These are phyloP conservation scores for Synchiropus splendidus DNA, from an alignment of 2,113 vertebrate species.

Conservation along the genomic window DNA sequence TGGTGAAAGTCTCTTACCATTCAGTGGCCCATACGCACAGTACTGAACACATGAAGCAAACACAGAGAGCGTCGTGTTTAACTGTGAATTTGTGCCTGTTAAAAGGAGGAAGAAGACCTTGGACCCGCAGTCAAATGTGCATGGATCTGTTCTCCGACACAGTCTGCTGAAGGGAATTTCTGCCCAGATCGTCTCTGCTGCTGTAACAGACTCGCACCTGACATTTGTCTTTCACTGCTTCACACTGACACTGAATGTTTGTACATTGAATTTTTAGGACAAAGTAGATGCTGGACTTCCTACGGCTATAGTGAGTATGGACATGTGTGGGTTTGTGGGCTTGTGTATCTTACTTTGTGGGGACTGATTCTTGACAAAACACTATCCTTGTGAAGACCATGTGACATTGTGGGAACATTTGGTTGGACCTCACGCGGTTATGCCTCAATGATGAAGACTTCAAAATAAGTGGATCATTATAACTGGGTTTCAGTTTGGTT, in stretches of 20 bases:
- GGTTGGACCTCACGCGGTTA: too few species aligned
- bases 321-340: background rate
- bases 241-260: background rate
- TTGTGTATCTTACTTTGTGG: background rate
- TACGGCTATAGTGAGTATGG: slow-evolving; percentile 88
- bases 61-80: too few species aligned
- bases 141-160: slow-evolving; percentile 85
- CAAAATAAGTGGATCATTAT: too few species aligned
- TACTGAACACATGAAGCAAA: too few species aligned
- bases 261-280: slow-evolving; percentile 69
- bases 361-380: too few species aligned
- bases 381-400: too few species aligned
- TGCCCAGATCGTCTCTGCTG: slow-evolving; percentile 90
- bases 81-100: background rate
- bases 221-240: too few species aligned
- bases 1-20: too few species aligned
- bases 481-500: too few species aligned
- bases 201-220: slow-evolving; percentile 64
- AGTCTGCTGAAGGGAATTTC: slow-evolving; percentile 90
- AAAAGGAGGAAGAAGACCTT: slow-evolving; percentile 55
- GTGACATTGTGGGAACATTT: too few species aligned
- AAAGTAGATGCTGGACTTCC: slow-evolving; percentile 96
- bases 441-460: too few species aligned
- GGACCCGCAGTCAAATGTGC: slow-evolving; percentile 60
- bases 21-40: too few species aligned